A percentile compares a stretch with the other conserved stretches of the same genome.
Evolutionary conservation across 1,140 invertebrate species (phyloP).

Genomic region (Ditylenchus dipsaci): DNA sequence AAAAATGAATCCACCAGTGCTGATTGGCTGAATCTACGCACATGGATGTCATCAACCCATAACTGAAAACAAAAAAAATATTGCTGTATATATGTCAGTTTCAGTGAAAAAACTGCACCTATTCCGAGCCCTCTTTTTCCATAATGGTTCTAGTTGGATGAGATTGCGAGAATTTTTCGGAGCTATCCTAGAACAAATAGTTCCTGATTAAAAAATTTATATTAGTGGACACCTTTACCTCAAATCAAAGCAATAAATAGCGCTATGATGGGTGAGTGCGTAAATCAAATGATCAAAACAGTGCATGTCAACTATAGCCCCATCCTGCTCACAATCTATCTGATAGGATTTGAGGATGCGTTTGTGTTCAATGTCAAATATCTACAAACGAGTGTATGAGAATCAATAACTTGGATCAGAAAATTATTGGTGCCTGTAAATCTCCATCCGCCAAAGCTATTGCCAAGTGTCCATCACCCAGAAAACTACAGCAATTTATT

Average conservation of each 20-base stretch:
- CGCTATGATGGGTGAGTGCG: conserved; percentile 41
- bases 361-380: conserved; percentile 33
- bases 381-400: background rate
- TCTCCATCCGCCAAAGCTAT: conserved; percentile 29
- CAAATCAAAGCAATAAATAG: conserved; percentile 40
- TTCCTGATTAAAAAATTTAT: background rate
- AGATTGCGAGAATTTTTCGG: conserved; percentile 23
- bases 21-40: conserved; percentile 41
- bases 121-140: conserved; percentile 26
- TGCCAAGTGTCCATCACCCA: conserved; percentile 33
- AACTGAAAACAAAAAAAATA: conserved; percentile 8
- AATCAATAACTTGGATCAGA: background rate
- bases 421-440: conserved; percentile 16
- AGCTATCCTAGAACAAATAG: conserved; percentile 19
- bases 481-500: conserved; percentile 40
- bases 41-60: conserved; percentile 41
- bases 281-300: conserved; percentile 42
- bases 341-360: conserved; percentile 24
- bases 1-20: conserved; percentile 22
- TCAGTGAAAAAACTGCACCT: conserved; percentile 3
- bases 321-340: conserved; percentile 31
- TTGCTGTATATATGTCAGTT: background rate
- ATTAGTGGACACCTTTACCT: no score
- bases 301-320: conserved; percentile 28
- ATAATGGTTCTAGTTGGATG: conserved; percentile 33